Percentiles rank a stretch among this genome's conserved stretches.
phyloP scores from a whole-genome alignment of 2,113 vertebrate species.

The Paracanthobrama guichenoti region DNA sequence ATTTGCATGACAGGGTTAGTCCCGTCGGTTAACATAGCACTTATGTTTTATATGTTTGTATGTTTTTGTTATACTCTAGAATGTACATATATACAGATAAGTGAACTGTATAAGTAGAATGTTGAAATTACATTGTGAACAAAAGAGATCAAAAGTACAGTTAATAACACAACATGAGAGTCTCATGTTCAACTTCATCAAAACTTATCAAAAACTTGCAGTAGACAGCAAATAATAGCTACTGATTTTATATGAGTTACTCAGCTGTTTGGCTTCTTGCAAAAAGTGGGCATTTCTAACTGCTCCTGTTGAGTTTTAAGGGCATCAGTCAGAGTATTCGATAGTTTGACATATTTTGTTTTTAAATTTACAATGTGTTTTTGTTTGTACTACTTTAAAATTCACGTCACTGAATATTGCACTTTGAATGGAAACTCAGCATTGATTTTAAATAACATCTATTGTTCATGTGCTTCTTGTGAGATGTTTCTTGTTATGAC shows the following conservation, averaged over 20 bases:
- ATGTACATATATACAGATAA: not conserved
- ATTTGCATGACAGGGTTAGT: conserved; percentile 7
- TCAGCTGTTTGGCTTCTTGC: not conserved
- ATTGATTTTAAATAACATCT: not conserved
- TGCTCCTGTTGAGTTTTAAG: not conserved
- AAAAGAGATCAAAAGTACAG: not conserved
- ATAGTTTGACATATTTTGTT: not conserved
- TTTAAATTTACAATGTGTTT: not conserved
- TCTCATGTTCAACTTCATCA: not conserved
- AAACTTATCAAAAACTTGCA: not conserved
- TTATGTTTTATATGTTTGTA: conserved; percentile 21
- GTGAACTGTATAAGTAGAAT: not conserved
- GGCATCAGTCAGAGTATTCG: not conserved
- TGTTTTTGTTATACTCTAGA: conserved; percentile 10
- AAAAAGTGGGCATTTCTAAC: not conserved
- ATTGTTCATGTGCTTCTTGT: not conserved
- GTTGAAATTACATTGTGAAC: not conserved
- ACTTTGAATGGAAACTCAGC: not conserved
- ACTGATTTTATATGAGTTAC: not conserved
- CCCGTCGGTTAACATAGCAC: not conserved
- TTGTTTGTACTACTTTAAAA: not conserved
- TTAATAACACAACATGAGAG: not conserved
- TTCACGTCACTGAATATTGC: not conserved
- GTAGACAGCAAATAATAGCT: not conserved
- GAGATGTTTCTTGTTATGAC: not conserved